Base-by-base conservation (phyloP, 2,888 invertebrate species). In the Fragum fragum region DNA sequence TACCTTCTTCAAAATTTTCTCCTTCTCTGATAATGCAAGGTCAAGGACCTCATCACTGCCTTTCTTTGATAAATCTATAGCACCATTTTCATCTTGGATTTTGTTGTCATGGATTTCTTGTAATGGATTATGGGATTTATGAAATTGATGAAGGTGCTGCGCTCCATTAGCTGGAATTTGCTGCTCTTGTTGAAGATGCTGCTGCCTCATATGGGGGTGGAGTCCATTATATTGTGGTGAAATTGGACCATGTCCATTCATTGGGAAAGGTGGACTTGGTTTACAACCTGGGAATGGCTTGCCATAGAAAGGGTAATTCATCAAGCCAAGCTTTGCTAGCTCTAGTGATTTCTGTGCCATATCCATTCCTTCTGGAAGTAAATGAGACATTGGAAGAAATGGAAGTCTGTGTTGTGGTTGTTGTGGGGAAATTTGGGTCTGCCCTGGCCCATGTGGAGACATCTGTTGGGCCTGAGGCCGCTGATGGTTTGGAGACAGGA, bases 11-110 rank as follows among this genome's bases (percentile, higher is more conserved):
- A 77, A 39, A 70, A 79, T 76, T 57, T 87, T 86, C 57, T 87
- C 84, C 70, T 85, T 84, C 39, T 82, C 84, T n/a, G 78, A 74
- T 47, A 84, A 76, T 14, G 87, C 84, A 18, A 83, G 75, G 53
- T 86, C 85, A 0, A 79, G 61, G 28, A 79, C 86, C 75, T 87
- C 87, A 18, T 84, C 82, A 21, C 73, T 82, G 39, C 77, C 79
- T 76, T 91, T 91, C 81, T 91, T 92, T 77, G 90, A 89, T 61
- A 92, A 83, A 85, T 92, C 92, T 53, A 92, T 92, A 81, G 92
- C 91, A 85, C 89, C 90, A 73, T 85, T 83, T 71, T 83, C 84
- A 36, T 89, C 89, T 75, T 86, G 81, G 69, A 81, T 84, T 63
- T 83, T 75, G 73, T 88, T 87, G 68, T 89, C 86, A 66, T 85